These are phyloP conservation scores for Lepus townsendii DNA, from an alignment of 2,797 vertebrate genomes.

Conservation along the genomic window DNA sequence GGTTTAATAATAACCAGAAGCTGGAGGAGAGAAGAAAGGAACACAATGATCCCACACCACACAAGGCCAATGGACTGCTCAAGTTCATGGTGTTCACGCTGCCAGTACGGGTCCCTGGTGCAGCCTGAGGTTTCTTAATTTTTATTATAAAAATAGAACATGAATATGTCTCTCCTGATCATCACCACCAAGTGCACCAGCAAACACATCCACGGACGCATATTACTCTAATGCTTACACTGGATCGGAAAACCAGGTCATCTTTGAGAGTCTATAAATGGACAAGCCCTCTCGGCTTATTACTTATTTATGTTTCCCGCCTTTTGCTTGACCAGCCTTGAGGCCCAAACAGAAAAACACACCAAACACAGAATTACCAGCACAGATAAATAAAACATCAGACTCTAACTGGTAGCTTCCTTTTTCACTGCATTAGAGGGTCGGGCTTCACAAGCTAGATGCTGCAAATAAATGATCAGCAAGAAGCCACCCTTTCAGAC, in stretches of 20 bases:
- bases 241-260: conserved; percentile 80
- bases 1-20: conserved; percentile 81
- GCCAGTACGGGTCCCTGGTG: conserved; percentile 2
- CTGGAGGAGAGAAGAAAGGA: conserved; percentile 69
- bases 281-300: conserved; percentile 67
- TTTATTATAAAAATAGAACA: conserved; percentile 74
- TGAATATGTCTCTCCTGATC: conserved; percentile 65
- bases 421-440: conserved; percentile 6
- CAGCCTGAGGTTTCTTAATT: conserved; percentile 70
- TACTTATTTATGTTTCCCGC: conserved; percentile 80
- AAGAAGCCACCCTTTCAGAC: conserved; percentile 2
- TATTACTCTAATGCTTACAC: conserved; percentile 13
- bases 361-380: conserved; percentile 71
- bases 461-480: not conserved
- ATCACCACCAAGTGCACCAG: conserved; percentile 56
- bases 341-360: conserved; percentile 77
- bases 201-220: not conserved
- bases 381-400: conserved; percentile 80
- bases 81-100: not conserved
- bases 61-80: conserved; percentile 39
- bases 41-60: conserved; percentile 50
- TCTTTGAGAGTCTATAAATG: conserved; percentile 73
- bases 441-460: not conserved
- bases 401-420: conserved; percentile 62
- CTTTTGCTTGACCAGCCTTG: conserved; percentile 79